Evolutionary conservation across 2,113 vertebrate genomes (phyloP).

Genomic region (Melanocharis versteri): DNA sequence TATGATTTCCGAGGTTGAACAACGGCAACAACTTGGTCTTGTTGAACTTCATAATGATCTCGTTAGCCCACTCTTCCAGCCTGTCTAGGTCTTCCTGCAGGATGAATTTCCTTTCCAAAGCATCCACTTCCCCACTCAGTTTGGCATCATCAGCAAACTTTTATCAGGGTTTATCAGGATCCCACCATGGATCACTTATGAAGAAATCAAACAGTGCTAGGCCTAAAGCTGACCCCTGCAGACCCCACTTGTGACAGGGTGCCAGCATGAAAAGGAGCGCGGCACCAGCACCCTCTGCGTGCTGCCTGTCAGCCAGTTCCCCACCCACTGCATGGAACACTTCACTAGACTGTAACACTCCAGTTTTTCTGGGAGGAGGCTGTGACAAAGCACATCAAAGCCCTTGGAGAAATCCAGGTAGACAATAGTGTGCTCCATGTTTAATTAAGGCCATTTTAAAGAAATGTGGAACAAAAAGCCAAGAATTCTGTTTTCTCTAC

Average conservation of each 20-base stretch:
- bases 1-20: background rate
- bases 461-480: background rate
- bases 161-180: background rate
- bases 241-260: background rate
- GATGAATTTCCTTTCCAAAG: background rate
- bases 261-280: background rate
- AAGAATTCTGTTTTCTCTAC: background rate
- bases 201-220: background rate
- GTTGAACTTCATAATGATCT: background rate
- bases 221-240: background rate
- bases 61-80: background rate
- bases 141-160: background rate
- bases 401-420: background rate
- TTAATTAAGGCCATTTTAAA: constrained; percentile 20
- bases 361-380: background rate
- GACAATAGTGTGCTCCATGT: background rate
- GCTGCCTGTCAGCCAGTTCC: background rate
- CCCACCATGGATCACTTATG: background rate
- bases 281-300: no score
- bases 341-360: background rate
- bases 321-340: background rate
- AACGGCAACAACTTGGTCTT: background rate
- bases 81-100: background rate
- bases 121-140: background rate
- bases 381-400: background rate